These are phyloP conservation scores for Coranthus polyacanthus DNA, from an alignment of 2,797 vertebrate species.

Conservation along the genomic window DNA sequence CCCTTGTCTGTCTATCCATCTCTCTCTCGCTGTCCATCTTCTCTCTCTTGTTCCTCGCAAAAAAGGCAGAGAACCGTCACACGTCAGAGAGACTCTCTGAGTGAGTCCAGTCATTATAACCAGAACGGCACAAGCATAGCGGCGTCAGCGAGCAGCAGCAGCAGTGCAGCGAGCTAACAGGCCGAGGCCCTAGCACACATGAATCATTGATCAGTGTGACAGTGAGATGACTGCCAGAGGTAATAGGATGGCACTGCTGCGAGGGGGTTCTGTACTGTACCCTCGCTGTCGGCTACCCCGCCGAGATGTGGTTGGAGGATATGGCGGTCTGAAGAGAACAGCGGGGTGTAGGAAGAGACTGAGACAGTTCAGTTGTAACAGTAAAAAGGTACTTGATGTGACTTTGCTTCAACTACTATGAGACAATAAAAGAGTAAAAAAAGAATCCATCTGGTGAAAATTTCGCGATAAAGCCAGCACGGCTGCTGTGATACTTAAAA, in stretches of 20 bases:
- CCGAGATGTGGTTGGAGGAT: conserved; percentile 58
- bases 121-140: conserved; percentile 43
- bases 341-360: conserved; percentile 28
- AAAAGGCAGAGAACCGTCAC: conserved; percentile 24
- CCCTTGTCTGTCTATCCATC: conserved; percentile 61
- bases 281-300: conserved; percentile 61
- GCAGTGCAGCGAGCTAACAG: conserved; percentile 73
- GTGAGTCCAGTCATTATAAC: conserved; percentile 77
- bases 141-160: conserved; percentile 49
- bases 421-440: conserved; percentile 36
- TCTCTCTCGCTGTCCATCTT: conserved; percentile 44
- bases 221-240: conserved; percentile 80
- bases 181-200: conserved; percentile 66
- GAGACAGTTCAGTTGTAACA: conserved; percentile 45
- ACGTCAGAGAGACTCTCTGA: conserved; percentile 45
- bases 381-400: conserved; percentile 50
- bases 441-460: conserved; percentile 28
- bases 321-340: conserved; percentile 49
- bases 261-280: conserved; percentile 61
- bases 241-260: conserved; percentile 74
- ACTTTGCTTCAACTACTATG: conserved; percentile 46
- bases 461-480: conserved; percentile 21
- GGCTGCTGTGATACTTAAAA: conserved; percentile 24
- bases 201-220: conserved; percentile 84
- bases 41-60: conserved; percentile 10